These are phyloP conservation scores for Drosophila gaucha DNA, from an alignment of 2,888 invertebrate genomes.

Conservation along the genomic window DNA sequence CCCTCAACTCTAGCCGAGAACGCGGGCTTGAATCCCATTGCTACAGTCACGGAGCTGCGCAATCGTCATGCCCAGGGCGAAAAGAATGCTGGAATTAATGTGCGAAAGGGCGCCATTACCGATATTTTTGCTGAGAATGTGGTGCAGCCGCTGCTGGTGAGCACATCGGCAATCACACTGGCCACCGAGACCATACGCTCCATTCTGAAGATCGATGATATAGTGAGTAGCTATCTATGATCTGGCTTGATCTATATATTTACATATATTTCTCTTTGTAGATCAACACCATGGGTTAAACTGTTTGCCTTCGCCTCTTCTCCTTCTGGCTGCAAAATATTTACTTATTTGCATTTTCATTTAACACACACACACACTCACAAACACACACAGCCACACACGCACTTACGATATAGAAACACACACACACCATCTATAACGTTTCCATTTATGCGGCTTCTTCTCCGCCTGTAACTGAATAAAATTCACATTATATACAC, in stretches of 20 bases:
- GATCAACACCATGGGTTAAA: constrained; percentile 81
- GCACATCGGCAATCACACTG: constrained; percentile 95
- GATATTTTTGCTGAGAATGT: constrained; percentile 99
- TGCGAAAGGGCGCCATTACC: constrained; percentile 97
- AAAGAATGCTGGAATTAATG: constrained; percentile 96
- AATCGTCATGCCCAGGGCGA: constrained; percentile 96
- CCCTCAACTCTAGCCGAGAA: constrained; percentile 96
- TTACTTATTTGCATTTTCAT: constrained; percentile 62
- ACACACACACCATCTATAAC: constrained; percentile 29
- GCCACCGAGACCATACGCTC: constrained; percentile 98
- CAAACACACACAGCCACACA: constrained; percentile 19
- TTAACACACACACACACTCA: constrained; percentile 20
- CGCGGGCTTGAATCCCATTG: constrained; percentile 94
- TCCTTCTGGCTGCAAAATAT: constrained; percentile 39
- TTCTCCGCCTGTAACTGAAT: constrained; percentile 56
- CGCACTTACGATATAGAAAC: constrained; percentile 14
- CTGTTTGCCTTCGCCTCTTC: constrained; percentile 7
- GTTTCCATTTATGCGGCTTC: constrained; percentile 40
- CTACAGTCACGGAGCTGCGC: constrained; percentile 97
- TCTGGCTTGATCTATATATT: background rate
- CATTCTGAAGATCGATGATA: constrained; percentile 99
- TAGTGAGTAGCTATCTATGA: constrained; percentile 87
- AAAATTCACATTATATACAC: constrained; percentile 66
- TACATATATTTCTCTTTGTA: constrained; percentile 36
- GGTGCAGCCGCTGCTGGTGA: constrained; percentile 98